These are phyloP conservation scores for Rotaria sp. DNA, from an alignment of 2,888 invertebrate genomes.

Conservation along the genomic window DNA sequence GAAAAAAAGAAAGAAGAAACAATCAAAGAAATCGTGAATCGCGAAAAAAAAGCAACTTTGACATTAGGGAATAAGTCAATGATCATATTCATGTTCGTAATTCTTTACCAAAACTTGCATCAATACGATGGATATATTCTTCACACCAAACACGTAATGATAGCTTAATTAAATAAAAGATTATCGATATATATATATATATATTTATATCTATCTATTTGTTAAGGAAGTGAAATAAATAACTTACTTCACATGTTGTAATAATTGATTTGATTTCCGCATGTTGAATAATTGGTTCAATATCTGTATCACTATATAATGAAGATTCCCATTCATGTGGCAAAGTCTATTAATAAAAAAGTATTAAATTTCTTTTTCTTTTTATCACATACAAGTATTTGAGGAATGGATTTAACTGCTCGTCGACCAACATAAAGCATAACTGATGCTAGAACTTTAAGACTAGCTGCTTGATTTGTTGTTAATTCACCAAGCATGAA, in stretches of 20 bases:
- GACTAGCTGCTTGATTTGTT: constrained; percentile 46
- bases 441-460: constrained; percentile 48
- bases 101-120: constrained; percentile 34
- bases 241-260: constrained; percentile 33
- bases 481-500: constrained; percentile 45
- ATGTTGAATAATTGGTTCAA: constrained; percentile 36
- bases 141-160: constrained; percentile 34
- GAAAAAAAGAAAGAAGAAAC: background rate
- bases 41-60: background rate
- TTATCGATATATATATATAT: no score
- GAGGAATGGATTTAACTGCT: background rate
- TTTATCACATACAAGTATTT: constrained; percentile 24
- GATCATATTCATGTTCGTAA: background rate
- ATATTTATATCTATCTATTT: background rate
- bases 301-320: constrained; percentile 32
- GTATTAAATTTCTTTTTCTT: background rate
- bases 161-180: constrained; percentile 15
- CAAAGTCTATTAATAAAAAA: constrained; percentile 22
- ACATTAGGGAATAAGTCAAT: background rate
- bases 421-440: constrained; percentile 45
- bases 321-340: constrained; percentile 39
- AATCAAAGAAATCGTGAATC: background rate
- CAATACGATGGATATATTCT: constrained; percentile 36
- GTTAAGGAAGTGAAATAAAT: background rate
- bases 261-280: constrained; percentile 29